These are phyloP conservation scores for Papilio helenus DNA, from an alignment of 1,140 invertebrate species.

Conservation along the genomic window DNA sequence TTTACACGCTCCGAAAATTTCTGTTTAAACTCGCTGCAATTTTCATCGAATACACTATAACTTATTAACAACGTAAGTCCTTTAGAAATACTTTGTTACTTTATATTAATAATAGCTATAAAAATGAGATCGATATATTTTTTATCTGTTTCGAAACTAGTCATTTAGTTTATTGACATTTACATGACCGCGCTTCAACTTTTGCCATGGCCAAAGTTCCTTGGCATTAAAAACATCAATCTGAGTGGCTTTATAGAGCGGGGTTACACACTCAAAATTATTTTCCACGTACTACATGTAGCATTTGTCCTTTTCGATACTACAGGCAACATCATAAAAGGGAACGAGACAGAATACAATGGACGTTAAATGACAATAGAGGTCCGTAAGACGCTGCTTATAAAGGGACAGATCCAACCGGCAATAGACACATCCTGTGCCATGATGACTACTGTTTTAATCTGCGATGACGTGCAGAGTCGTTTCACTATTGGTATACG, in stretches of 20 bases:
- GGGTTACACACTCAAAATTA: background rate
- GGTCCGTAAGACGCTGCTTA: constrained; percentile 43
- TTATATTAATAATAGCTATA: background rate
- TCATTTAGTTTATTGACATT: background rate
- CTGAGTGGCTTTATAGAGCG: background rate
- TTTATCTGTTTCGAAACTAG: background rate
- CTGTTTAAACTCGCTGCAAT: background rate
- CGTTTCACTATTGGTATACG: background rate
- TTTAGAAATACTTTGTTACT: background rate
- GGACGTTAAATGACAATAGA: constrained; percentile 42
- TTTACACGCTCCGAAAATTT: background rate
- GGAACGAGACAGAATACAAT: constrained; percentile 24
- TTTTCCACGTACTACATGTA: background rate
- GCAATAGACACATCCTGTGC: constrained; percentile 50
- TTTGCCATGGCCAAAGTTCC: background rate
- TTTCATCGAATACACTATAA: background rate
- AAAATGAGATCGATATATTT: background rate
- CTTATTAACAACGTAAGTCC: background rate
- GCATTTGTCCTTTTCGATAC: background rate
- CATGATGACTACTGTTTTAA: constrained; percentile 44
- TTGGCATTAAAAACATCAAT: background rate
- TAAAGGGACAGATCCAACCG: constrained; percentile 46
- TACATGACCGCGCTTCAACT: background rate
- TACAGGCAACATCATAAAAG: background rate
- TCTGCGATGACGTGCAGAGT: constrained; percentile 36